Percentiles rank a stretch among this genome's conserved stretches.
Conservation (phyloP, 2,113 vertebrate species). For the Ptyas mucosa region DNA sequence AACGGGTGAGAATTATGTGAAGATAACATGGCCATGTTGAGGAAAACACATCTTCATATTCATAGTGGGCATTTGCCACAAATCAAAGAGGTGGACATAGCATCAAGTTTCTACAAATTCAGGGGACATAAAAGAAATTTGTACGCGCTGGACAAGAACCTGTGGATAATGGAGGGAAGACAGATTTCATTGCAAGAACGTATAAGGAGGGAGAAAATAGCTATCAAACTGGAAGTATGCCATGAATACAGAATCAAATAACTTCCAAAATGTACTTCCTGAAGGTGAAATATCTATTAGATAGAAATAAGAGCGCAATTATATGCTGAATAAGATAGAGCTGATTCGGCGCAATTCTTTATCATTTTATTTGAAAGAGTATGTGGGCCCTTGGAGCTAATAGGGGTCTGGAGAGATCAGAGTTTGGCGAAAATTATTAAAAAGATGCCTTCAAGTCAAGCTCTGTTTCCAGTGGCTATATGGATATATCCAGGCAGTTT, state of each 20-base stretch:
- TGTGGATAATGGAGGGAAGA: background rate
- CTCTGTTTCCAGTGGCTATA: background rate
- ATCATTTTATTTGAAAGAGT: background rate
- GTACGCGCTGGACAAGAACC: background rate
- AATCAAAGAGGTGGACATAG: background rate
- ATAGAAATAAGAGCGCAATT: background rate
- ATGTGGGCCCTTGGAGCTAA: background rate
- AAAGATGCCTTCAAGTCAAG: background rate
- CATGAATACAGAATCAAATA: background rate
- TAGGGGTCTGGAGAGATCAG: background rate
- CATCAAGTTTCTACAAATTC: background rate
- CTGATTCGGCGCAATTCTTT: background rate
- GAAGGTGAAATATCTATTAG: conserved; percentile 17
- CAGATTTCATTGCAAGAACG: background rate
- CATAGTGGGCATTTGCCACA: background rate
- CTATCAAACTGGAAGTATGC: background rate
- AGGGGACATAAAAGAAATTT: background rate
- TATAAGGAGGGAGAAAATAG: background rate
- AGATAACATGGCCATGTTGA: background rate
- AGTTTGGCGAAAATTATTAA: background rate
- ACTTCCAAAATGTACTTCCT: background rate
- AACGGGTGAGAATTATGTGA: background rate
- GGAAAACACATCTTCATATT: background rate
- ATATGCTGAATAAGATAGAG: background rate
- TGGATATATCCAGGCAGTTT: background rate